Evolutionary conservation across 1,140 invertebrate genomes (phyloP).

Genomic region (Hylyphantes graminicola): DNA sequence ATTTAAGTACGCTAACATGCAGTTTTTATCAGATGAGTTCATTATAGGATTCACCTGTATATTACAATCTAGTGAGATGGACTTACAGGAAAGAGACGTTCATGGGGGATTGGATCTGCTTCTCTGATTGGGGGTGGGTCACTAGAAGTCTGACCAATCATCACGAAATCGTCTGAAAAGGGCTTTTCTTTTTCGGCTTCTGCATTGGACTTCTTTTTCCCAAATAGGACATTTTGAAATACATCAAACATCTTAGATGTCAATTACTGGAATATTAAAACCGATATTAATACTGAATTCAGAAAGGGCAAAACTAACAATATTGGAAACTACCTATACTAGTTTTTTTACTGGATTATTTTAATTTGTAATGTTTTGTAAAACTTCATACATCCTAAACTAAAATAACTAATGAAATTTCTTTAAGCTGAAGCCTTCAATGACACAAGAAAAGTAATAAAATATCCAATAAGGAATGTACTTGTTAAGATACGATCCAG

Average conservation of each 20-base stretch:
- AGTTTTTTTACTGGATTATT: too few relatives aligned
- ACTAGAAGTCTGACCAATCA: conserved; percentile 35
- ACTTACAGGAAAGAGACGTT: conserved; percentile 47
- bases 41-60: too few relatives aligned
- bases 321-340: too few relatives aligned
- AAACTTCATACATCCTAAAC: too few relatives aligned
- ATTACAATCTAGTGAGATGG: too few relatives aligned
- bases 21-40: neutral
- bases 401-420: too few relatives aligned
- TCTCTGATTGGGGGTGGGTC: conserved; percentile 24
- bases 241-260: conserved; percentile 52
- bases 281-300: neutral
- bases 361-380: too few relatives aligned
- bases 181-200: conserved; percentile 44
- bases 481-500: too few relatives aligned
- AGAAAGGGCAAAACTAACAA: neutral
- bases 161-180: conserved; percentile 52
- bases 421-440: too few relatives aligned
- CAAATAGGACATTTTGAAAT: conserved; percentile 57
- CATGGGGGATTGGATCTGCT: conserved; percentile 18
- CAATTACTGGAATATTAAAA: conserved; percentile 22
- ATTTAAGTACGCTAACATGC: neutral
- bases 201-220: conserved; percentile 50
- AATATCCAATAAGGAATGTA: too few relatives aligned
- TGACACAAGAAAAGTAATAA: too few relatives aligned